These are phyloP conservation scores for Andrena trimmerana DNA, from an alignment of 2,888 invertebrate species.

Conservation along the genomic window DNA sequence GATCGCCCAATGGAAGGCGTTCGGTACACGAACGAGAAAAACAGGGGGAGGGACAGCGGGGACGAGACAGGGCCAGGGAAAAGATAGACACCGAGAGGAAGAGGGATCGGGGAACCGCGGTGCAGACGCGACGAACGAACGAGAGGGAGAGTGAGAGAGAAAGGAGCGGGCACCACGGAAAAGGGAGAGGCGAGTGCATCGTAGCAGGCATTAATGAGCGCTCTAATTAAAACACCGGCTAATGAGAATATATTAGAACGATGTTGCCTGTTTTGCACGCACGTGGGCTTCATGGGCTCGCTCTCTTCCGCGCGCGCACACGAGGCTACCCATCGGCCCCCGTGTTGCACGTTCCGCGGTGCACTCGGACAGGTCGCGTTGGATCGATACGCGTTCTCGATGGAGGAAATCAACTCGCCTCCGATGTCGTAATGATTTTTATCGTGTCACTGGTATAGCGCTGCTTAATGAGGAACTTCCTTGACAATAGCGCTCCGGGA, in stretches of 20 bases:
- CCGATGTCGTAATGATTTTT: slow-evolving; percentile 49
- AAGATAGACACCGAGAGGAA: slow-evolving; percentile 3
- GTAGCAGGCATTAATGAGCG: slow-evolving; percentile 80
- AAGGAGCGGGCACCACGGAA: slow-evolving; percentile 16
- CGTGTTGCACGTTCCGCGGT: slow-evolving; percentile 19
- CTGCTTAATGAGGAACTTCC: slow-evolving; percentile 48
- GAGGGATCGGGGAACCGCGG: background rate
- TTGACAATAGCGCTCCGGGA: slow-evolving; percentile 8
- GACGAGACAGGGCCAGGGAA: background rate
- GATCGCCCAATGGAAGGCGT: slow-evolving; percentile 37
- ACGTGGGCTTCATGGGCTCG: slow-evolving; percentile 65
- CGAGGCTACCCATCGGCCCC: background rate
- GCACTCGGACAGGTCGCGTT: slow-evolving; percentile 33
- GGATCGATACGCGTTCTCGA: slow-evolving; percentile 62
- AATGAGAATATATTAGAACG: slow-evolving; percentile 83
- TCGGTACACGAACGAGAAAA: slow-evolving; percentile 14
- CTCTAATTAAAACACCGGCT: slow-evolving; percentile 82
- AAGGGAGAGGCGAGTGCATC: slow-evolving; percentile 59
- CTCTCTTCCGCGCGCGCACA: slow-evolving; percentile 28
- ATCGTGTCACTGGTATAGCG: slow-evolving; percentile 32
- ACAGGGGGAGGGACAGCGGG: background rate
- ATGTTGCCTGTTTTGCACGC: slow-evolving; percentile 74
- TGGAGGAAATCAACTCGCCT: slow-evolving; percentile 61
- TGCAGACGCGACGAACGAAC: slow-evolving; percentile 1
- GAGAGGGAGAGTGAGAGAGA: slow-evolving; percentile 5